These are phyloP conservation scores for Cylindroiulus punctatus DNA, from an alignment of 2,888 invertebrate species.

Conservation along the genomic window DNA sequence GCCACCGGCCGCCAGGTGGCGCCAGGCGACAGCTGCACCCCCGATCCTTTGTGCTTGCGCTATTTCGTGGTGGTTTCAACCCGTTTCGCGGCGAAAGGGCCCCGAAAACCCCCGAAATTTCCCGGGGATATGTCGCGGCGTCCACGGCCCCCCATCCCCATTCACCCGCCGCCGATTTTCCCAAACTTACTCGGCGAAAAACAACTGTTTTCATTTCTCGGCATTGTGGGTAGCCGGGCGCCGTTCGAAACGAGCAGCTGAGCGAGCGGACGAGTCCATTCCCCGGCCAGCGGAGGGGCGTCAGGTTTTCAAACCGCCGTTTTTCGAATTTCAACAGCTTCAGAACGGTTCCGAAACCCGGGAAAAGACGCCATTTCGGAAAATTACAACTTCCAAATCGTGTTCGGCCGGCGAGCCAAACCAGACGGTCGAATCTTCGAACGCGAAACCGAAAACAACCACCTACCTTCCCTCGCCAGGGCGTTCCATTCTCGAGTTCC, in stretches of 20 bases:
- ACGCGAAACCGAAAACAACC: not conserved
- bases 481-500: not conserved
- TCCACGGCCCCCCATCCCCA: not conserved
- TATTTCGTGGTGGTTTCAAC: no score
- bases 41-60: no score
- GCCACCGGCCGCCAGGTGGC: no score
- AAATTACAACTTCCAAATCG: no score
- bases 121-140: no score
- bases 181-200: not conserved
- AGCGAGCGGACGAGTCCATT: not conserved
- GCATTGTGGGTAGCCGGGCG: not conserved
- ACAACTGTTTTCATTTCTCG: constrained; percentile 9
- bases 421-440: no score
- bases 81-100: no score
- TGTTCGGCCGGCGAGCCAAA: no score
- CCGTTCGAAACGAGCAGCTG: constrained; percentile 20
- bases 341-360: not conserved
- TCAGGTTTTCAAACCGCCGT: not conserved
- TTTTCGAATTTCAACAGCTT: not conserved
- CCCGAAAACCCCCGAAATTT: not conserved
- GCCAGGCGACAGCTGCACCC: no score
- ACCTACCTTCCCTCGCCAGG: not conserved
- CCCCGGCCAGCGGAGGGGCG: not conserved
- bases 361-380: not conserved
- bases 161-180: not conserved